These are phyloP conservation scores for Zootoca vivipara DNA, from an alignment of 2,113 vertebrate species.

Conservation along the genomic window DNA sequence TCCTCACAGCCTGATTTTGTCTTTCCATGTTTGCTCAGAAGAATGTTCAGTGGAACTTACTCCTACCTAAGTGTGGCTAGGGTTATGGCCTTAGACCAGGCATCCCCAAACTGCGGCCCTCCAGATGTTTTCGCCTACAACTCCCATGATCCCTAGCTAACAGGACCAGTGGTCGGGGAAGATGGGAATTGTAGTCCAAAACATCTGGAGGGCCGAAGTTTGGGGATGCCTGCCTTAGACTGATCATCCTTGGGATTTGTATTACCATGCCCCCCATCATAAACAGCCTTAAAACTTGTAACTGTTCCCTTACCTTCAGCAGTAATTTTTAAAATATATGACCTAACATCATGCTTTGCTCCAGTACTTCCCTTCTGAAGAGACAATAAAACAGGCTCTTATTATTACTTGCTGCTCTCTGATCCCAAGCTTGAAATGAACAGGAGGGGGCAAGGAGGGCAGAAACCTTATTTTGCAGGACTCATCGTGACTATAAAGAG, in stretches of 20 bases:
- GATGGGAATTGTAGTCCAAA: too few species aligned
- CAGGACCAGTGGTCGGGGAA: too few species aligned
- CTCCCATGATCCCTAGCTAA: too few species aligned
- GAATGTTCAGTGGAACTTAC: not conserved
- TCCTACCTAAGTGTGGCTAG: not conserved
- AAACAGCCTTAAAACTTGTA: not conserved
- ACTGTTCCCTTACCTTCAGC: not conserved
- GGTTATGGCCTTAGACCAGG: not conserved
- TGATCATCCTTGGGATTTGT: not conserved
- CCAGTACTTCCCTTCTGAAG: constrained; percentile 24
- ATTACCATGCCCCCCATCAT: not conserved
- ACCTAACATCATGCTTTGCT: not conserved
- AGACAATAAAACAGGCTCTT: constrained; percentile 23
- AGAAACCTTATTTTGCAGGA: constrained; percentile 36
- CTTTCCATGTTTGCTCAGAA: not conserved
- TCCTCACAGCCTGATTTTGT: not conserved
- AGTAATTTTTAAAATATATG: not conserved
- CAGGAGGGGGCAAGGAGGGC: constrained; percentile 14
- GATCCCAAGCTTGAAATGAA: not conserved
- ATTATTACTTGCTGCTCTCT: constrained; percentile 32
- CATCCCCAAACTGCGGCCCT: too few species aligned
- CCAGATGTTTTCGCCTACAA: too few species aligned
- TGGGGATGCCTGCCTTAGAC: too few species aligned
- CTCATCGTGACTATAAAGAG: constrained; percentile 51
- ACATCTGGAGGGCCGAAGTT: too few species aligned